Evolutionary conservation across 2,888 invertebrate genomes (phyloP), one percentile per base, ranked within the genome.

Genomic region (Lasioglossum calceatum): DNA sequence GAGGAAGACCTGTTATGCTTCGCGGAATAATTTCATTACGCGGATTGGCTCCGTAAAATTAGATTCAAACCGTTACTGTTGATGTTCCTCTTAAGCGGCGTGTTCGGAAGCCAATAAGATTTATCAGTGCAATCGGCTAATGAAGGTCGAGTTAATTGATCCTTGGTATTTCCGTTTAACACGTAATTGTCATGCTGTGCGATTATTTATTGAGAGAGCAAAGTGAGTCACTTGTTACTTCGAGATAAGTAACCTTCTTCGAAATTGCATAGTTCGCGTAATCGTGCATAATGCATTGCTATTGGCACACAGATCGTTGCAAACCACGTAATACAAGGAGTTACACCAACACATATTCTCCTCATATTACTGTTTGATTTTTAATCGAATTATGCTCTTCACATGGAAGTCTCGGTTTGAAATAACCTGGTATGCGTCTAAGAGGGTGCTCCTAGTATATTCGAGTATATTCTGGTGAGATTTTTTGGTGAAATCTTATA

Each of bases 111-210:
- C 39, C 36, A 70, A 39, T 42, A 1, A 12, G 42, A 42, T 14
- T 70, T 70, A 70, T 70, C 39, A 70, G n/a, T 39, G 39, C 42
- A 42, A 70, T 42, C 23, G 4, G n/a, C 19, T 42, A 70, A 70
- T 36, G 39, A 70, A 70, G 70, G 70, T 70, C 70, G 70, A n/a
- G 70, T 39, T 70, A 70, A 70, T 70, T 70, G 70, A 70, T n/a
- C 1, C 39, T 23, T 12, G n/a, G n/a, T 39, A 42, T 70, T 42
- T 70, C 70, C 70, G 70, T 39, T 23, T 23, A 42, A 70, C 70
- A n/a, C 39, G 39, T 70, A 70, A 70, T 70, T 70, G 39, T 42
- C 39, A 39, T 70, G 23, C 42, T 67, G 19, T 10, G 1, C 36
- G 67, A 67, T 67, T 67, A 36, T 36, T 67, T 67, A 67, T 23